phyloP scores from a whole-genome alignment of 2,113 vertebrate genomes.

The Carlito syrichta region DNA sequence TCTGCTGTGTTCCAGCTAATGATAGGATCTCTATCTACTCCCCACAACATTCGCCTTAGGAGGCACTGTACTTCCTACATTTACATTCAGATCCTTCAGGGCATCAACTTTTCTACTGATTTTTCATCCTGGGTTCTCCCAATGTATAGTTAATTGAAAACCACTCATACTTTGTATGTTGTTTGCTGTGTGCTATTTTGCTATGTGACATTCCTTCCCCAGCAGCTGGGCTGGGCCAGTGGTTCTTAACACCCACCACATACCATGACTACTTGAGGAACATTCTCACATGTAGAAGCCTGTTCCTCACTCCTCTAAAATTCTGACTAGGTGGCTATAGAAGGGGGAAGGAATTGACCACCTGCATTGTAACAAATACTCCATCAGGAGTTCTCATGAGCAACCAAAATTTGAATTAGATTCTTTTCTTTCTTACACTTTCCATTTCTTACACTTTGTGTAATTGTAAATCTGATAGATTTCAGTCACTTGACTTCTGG shows the following conservation, averaged over 20 bases:
- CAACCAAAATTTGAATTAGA: not conserved
- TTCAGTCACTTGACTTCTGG: not conserved
- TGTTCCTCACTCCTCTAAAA: not conserved
- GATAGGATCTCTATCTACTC: not conserved
- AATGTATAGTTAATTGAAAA: too few relatives aligned
- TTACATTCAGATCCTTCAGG: not conserved
- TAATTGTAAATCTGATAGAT: not conserved
- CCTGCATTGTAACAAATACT: not conserved
- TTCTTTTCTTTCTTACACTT: not conserved
- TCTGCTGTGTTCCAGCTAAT: not conserved
- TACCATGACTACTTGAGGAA: not conserved
- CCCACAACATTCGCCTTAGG: rapidly evolving
- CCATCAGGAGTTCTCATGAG: not conserved
- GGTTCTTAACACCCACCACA: not conserved
- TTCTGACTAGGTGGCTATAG: not conserved
- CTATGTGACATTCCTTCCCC: not conserved
- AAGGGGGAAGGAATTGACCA: not conserved
- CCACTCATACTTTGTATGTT: too few relatives aligned
- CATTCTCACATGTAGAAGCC: not conserved
- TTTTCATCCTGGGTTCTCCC: too few relatives aligned
- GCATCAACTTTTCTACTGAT: too few relatives aligned
- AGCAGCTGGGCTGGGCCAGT: not conserved
- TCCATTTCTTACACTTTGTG: not conserved
- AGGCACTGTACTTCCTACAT: not conserved
- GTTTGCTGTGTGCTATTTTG: too few relatives aligned